A percentile compares a stretch with the other conserved stretches of the same genome.
These are phyloP conservation scores for Lepidurus apus DNA, from an alignment of 1,140 invertebrate genomes.

Conservation along the genomic window DNA sequence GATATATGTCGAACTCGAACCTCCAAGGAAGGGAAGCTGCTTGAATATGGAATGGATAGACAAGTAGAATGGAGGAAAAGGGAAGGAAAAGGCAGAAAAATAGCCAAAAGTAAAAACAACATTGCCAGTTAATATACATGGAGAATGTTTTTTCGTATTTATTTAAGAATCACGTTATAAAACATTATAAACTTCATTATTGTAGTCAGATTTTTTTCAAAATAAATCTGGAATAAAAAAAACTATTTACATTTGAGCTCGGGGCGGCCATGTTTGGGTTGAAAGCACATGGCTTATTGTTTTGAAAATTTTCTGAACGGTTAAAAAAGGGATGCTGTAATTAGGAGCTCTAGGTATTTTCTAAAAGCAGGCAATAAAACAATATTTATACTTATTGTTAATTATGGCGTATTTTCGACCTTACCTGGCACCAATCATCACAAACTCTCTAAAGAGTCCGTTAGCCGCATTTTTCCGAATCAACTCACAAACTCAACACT, in stretches of 20 bases:
- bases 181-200: background rate
- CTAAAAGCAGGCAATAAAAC: background rate
- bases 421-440: background rate
- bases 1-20: slow-evolving; percentile 2
- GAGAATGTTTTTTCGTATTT: background rate
- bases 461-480: background rate
- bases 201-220: background rate
- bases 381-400: background rate
- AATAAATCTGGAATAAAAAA: background rate
- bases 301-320: background rate
- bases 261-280: background rate
- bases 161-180: background rate
- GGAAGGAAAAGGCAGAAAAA: background rate
- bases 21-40: slow-evolving; percentile 20
- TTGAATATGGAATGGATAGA: slow-evolving; percentile 14
- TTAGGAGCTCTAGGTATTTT: background rate
- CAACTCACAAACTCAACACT: background rate
- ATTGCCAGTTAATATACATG: background rate
- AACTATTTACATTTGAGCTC: too few relatives aligned
- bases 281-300: background rate
- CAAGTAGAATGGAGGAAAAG: background rate
- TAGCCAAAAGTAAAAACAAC: background rate
- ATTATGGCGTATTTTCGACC: background rate
- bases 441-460: background rate
- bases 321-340: background rate